Conservation (phyloP, 2,888 invertebrate species). For the Spodoptera exigua region DNA sequence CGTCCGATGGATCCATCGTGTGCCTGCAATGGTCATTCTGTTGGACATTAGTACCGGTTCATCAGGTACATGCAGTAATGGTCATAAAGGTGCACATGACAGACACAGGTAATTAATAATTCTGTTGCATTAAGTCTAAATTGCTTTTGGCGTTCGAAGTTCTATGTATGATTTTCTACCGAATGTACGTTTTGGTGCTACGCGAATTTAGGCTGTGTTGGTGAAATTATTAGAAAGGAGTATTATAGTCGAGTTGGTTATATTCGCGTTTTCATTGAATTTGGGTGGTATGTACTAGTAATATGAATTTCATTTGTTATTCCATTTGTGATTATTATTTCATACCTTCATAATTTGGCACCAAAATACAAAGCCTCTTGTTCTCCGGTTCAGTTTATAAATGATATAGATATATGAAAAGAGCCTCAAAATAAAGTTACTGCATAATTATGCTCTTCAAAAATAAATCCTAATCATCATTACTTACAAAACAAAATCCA, state of each 20-base stretch:
- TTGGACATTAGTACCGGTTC: conserved; percentile 55
- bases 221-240: background rate
- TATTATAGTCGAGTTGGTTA: conserved; percentile 1
- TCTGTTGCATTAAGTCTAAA: conserved; percentile 32
- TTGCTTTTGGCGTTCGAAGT: conserved; percentile 24
- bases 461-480: background rate
- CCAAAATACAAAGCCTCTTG: no score
- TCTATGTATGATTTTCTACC: conserved; percentile 34
- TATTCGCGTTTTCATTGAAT: background rate
- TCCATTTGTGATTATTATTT: no score
- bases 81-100: conserved; percentile 16
- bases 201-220: conserved; percentile 1
- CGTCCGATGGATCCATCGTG: conserved; percentile 62
- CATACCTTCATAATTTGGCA: no score
- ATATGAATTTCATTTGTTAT: no score
- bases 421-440: background rate
- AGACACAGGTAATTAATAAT: conserved; percentile 44
- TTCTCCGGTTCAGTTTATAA: no score
- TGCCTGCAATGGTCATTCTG: conserved; percentile 58
- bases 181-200: conserved; percentile 2
- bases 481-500: background rate
- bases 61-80: conserved; percentile 30
- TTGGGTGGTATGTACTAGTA: no score
- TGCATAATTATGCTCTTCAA: background rate
- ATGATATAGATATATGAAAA: no score